Evolutionary conservation across 2,113 vertebrate species (phyloP).

Genomic region (Channa argus): DNA sequence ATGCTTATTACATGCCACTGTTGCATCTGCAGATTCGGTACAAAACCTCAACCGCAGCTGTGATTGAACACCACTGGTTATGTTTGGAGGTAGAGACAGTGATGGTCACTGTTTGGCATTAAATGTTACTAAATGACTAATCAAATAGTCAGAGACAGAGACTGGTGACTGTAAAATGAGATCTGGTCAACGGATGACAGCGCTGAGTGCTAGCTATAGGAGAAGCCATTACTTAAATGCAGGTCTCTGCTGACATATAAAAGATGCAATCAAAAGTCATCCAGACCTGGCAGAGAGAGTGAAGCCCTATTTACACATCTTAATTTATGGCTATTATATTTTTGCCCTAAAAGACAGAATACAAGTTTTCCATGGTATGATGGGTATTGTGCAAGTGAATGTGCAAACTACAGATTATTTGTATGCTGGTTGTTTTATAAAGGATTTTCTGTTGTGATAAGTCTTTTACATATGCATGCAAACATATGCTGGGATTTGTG

Average conservation of each 20-base stretch:
- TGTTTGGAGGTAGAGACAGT: not conserved
- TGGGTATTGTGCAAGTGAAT: not conserved
- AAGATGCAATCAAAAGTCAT: conserved; percentile 30
- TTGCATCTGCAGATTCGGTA: no score
- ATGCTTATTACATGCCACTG: no score
- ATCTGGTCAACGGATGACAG: conserved; percentile 27
- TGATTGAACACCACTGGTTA: not conserved
- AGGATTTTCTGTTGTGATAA: conserved; percentile 55
- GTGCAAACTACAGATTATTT: conserved; percentile 31
- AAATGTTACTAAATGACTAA: conserved; percentile 20
- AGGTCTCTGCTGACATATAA: conserved; percentile 16
- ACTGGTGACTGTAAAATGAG: conserved; percentile 2
- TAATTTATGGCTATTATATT: not conserved
- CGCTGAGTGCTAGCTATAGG: not conserved
- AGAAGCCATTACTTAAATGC: conserved; percentile 8
- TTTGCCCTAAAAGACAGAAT: no score
- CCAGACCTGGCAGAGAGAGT: not conserved
- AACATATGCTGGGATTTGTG: conserved; percentile 26
- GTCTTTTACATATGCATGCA: conserved; percentile 51
- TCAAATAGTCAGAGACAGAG: not conserved
- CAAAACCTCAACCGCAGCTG: no score
- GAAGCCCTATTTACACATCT: not conserved
- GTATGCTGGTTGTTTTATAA: conserved; percentile 47
- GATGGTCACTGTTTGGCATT: conserved; percentile 10
- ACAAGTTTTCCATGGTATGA: not conserved